phyloP scores from a whole-genome alignment of 2,888 invertebrate species.

The Drosophila flavopinicola region DNA sequence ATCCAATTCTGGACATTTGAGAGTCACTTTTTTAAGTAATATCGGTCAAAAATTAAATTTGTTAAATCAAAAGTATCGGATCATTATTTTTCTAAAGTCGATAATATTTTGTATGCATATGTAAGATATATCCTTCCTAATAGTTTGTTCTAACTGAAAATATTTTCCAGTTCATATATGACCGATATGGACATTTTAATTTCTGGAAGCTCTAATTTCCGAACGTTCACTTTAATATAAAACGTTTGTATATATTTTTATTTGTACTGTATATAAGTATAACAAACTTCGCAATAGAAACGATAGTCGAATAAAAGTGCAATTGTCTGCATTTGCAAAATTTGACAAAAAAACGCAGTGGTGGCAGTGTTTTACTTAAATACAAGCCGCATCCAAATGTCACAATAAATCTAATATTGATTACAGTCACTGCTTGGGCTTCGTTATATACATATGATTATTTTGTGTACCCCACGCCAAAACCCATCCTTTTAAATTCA shows the following conservation, averaged over 20 bases:
- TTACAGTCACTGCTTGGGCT: slow-evolving; percentile 81
- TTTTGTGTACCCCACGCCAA: slow-evolving; percentile 16
- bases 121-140: too few species aligned
- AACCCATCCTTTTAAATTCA: not conserved
- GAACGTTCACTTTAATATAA: too few species aligned
- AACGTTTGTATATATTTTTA: slow-evolving; percentile 25
- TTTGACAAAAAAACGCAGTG: slow-evolving; percentile 80
- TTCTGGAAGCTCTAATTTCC: too few species aligned
- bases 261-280: slow-evolving; percentile 43
- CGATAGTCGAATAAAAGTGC: slow-evolving; percentile 55
- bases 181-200: too few species aligned
- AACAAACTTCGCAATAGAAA: slow-evolving; percentile 40
- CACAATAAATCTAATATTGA: slow-evolving; percentile 11
- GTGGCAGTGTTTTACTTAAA: slow-evolving; percentile 85
- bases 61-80: too few species aligned
- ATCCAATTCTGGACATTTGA: too few species aligned
- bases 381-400: slow-evolving; percentile 64
- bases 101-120: too few species aligned
- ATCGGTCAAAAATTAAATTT: too few species aligned
- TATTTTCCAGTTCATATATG: too few species aligned
- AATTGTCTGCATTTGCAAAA: slow-evolving; percentile 55
- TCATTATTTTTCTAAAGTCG: too few species aligned
- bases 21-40: too few species aligned
- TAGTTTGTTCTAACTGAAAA: too few species aligned
- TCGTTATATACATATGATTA: slow-evolving; percentile 55